phyloP scores from a whole-genome alignment of 2,797 vertebrate genomes.

The Artibeus jamaicensis region DNA sequence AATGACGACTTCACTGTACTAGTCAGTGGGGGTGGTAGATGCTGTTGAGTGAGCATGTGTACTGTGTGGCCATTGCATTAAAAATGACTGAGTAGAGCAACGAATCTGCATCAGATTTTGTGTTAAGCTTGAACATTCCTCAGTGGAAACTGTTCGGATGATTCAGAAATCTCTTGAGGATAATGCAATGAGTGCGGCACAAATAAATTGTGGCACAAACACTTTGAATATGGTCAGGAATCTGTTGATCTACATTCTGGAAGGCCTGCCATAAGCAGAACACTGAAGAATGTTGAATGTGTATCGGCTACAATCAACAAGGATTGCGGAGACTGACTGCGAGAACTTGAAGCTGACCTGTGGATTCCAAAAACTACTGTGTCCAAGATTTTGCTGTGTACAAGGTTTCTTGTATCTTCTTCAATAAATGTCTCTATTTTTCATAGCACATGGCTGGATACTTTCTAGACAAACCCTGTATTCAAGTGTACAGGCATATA shows the following conservation, averaged over 20 bases:
- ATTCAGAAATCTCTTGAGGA: not conserved
- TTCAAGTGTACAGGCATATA: not conserved
- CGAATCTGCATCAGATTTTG: not conserved
- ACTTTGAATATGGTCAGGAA: not conserved
- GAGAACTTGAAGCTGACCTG: not conserved
- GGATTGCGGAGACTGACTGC: not conserved
- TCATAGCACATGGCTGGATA: not conserved
- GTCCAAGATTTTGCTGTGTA: not conserved
- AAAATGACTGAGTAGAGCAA: not conserved
- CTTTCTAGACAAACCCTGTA: not conserved
- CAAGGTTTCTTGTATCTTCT: not conserved
- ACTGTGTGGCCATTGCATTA: not conserved
- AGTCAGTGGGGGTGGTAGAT: not conserved
- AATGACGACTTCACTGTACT: not conserved
- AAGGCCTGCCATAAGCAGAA: not conserved
- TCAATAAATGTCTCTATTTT: not conserved
- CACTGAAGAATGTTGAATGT: not conserved
- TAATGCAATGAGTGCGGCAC: not conserved
- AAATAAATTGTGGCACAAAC: not conserved
- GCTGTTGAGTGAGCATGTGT: not conserved
- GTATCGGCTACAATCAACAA: not conserved
- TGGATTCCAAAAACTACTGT: not conserved
- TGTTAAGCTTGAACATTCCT: not conserved
- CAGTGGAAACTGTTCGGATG: not conserved
- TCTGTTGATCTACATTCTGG: not conserved